These are phyloP conservation scores for mouse (Mus musculus) DNA, from an alignment of 2,113 vertebrate species.

Conservation along the genomic window DNA sequence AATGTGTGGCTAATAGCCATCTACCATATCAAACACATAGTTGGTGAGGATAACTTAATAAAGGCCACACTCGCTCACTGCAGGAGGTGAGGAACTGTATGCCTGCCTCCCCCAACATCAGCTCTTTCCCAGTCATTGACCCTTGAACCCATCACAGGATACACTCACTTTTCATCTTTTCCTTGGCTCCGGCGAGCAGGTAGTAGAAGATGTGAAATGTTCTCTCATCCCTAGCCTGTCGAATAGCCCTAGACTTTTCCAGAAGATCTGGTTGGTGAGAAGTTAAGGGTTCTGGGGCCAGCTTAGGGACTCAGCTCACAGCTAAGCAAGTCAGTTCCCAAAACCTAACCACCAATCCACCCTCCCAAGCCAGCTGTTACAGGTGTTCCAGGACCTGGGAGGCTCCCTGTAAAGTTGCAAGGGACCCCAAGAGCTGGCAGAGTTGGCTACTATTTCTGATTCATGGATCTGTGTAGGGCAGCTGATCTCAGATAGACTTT, in stretches of 20 bases:
- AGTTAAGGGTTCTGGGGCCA: constrained; percentile 55
- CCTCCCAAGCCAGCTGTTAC: not conserved
- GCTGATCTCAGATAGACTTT: not conserved
- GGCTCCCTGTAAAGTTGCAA: not conserved
- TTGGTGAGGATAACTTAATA: not conserved
- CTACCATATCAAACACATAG: not conserved
- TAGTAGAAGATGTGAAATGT: constrained; percentile 92
- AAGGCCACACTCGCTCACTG: not conserved
- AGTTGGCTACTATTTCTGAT: not conserved
- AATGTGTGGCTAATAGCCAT: not conserved
- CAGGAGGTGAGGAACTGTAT: accelerated
- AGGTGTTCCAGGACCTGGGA: not conserved
- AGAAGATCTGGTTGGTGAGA: constrained; percentile 86
- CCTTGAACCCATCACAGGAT: not conserved
- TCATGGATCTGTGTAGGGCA: not conserved
- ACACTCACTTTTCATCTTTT: constrained; percentile 88
- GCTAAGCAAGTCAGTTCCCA: too few relatives aligned
- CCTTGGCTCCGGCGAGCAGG: constrained; percentile 87
- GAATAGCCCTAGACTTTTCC: constrained; percentile 90
- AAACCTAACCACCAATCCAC: not conserved
- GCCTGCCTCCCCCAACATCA: too few relatives aligned
- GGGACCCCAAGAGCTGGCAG: not conserved
- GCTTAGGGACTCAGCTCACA: too few relatives aligned
- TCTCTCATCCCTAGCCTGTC: constrained; percentile 90
- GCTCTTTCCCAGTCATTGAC: not conserved